Evolutionary conservation across 2,113 vertebrate species (phyloP).

Genomic region (Caretta caretta): DNA sequence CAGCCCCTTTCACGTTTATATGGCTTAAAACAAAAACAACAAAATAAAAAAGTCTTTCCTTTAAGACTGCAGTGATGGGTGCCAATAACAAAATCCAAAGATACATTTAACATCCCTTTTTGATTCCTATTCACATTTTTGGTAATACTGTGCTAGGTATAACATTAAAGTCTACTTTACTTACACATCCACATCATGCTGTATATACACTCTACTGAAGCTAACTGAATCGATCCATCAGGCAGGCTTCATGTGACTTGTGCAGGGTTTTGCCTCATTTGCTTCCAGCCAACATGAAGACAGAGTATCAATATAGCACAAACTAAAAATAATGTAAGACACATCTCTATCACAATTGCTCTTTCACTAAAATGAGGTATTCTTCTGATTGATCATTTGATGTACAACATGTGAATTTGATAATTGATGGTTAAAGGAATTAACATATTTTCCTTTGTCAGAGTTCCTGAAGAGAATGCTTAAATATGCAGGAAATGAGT

Average conservation of each 20-base stretch:
- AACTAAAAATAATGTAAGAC: not conserved
- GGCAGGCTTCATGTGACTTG: not conserved
- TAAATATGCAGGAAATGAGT: not conserved
- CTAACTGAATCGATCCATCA: not conserved
- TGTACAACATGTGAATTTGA: not conserved
- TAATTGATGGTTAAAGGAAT: slow-evolving; percentile 22
- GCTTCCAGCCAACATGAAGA: not conserved
- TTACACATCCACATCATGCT: not conserved
- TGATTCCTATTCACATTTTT: not conserved
- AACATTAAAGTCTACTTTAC: not conserved
- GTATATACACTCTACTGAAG: too few species aligned
- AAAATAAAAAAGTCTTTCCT: not conserved
- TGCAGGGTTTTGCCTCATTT: not conserved
- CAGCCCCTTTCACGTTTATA: not conserved
- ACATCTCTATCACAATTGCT: not conserved
- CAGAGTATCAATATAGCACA: not conserved
- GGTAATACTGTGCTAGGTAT: not conserved
- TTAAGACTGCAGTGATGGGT: not conserved
- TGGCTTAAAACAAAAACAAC: not conserved
- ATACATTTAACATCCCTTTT: not conserved
- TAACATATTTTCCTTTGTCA: not conserved
- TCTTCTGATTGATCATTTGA: slow-evolving; percentile 15
- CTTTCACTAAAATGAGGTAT: not conserved
- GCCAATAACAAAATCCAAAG: not conserved
- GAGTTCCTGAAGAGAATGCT: not conserved